Evolutionary conservation across 1,140 invertebrate genomes (phyloP).

Genomic region (Pseudomyrmex sp.): DNA sequence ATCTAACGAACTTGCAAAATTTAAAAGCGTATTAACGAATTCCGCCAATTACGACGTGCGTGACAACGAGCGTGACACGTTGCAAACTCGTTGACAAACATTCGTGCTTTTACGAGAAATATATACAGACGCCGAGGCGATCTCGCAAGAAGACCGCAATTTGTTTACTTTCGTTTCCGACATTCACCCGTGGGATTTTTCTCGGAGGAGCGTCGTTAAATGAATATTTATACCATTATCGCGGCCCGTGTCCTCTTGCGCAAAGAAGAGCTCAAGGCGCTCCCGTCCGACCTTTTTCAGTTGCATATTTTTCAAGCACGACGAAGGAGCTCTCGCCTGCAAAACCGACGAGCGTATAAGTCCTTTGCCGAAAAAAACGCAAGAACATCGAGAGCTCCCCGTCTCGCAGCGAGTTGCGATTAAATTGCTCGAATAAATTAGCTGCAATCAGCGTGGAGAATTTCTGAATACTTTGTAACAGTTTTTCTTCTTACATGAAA

Average conservation of each 20-base stretch:
- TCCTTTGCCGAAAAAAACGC: constrained; percentile 38
- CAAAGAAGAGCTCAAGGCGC: constrained; percentile 59
- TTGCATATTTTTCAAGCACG: constrained; percentile 38
- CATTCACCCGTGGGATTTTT: constrained; percentile 26
- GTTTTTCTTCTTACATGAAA: not conserved
- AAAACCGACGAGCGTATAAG: constrained; percentile 41
- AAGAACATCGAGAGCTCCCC: constrained; percentile 12
- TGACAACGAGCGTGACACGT: too few relatives aligned
- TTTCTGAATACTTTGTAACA: constrained; percentile 13
- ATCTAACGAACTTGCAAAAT: too few relatives aligned
- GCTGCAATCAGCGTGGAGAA: constrained; percentile 24
- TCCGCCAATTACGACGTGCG: too few relatives aligned
- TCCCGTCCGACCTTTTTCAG: constrained; percentile 3
- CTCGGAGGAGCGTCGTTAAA: constrained; percentile 46
- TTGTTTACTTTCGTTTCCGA: constrained; percentile 50
- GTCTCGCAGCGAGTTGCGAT: constrained; percentile 10
- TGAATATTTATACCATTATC: constrained; percentile 73
- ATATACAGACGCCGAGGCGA: not conserved
- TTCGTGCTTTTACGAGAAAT: not conserved
- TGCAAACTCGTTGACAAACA: too few relatives aligned
- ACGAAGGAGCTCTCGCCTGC: not conserved
- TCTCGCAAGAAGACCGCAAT: constrained; percentile 41
- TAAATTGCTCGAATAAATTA: constrained; percentile 54
- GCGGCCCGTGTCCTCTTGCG: constrained; percentile 29
- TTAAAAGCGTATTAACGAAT: too few relatives aligned